These are phyloP conservation scores for Enteromius anoplus DNA, from an alignment of 2,797 vertebrate species.

Conservation along the genomic window DNA sequence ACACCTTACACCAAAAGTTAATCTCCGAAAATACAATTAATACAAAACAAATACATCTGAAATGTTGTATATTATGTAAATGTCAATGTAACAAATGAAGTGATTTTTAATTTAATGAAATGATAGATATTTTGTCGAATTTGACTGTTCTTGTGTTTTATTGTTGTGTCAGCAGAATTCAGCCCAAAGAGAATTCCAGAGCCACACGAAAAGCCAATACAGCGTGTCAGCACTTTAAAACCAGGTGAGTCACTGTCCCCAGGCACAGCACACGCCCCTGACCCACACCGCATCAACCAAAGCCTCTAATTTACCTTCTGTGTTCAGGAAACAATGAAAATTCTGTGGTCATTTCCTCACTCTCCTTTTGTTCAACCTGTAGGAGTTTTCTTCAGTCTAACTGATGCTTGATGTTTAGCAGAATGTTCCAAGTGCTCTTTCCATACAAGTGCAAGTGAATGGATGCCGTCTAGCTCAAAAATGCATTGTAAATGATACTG, in stretches of 20 bases:
- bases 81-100: background rate
- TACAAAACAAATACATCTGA: background rate
- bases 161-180: constrained; percentile 59
- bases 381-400: background rate
- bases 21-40: background rate
- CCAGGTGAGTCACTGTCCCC: constrained; percentile 63
- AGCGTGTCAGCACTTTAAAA: constrained; percentile 62
- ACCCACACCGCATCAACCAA: constrained; percentile 4
- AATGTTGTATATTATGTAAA: background rate
- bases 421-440: background rate
- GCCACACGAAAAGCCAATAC: constrained; percentile 52
- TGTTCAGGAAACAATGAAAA: background rate
- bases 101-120: background rate
- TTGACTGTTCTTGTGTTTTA: background rate
- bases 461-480: background rate
- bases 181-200: constrained; percentile 57
- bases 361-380: background rate
- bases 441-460: background rate
- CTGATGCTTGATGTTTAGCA: background rate
- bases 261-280: constrained; percentile 5
- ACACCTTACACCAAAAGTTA: background rate
- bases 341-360: constrained; percentile 7
- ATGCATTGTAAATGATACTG: background rate
- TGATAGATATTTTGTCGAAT: background rate
- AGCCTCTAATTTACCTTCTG: constrained; percentile 33